These are phyloP conservation scores for Sebastes matsubarae DNA, from an alignment of 2,797 vertebrate species.

Conservation along the genomic window DNA sequence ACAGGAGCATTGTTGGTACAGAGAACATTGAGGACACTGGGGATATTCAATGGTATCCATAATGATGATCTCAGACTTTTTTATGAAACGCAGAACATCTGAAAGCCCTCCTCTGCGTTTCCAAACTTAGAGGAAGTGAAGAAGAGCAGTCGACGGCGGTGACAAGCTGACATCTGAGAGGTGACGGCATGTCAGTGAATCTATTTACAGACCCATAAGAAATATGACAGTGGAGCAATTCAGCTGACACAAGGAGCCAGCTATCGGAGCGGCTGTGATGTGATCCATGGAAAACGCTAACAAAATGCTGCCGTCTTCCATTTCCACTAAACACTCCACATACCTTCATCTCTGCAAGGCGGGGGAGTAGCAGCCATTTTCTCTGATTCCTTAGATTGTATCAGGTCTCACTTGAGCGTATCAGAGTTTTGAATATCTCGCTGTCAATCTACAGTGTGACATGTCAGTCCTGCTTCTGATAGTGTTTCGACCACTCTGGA, in stretches of 20 bases:
- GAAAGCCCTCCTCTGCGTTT: background rate
- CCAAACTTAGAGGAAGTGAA: constrained; percentile 6
- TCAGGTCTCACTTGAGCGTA: background rate
- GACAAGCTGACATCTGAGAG: constrained; percentile 23
- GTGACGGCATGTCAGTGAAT: constrained; percentile 9
- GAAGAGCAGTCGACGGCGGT: background rate
- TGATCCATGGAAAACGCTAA: constrained; percentile 17
- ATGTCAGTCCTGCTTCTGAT: background rate
- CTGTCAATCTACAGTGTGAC: background rate
- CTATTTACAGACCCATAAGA: constrained; percentile 23
- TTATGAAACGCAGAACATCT: background rate
- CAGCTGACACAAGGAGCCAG: constrained; percentile 19
- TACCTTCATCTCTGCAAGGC: background rate
- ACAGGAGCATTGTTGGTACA: constrained; percentile 3
- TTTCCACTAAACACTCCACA: constrained; percentile 1
- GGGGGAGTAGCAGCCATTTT: background rate
- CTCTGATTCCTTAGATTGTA: background rate
- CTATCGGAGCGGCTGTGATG: background rate
- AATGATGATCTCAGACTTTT: background rate
- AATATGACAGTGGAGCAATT: constrained; percentile 9
- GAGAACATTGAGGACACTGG: constrained; percentile 12
- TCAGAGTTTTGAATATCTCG: background rate
- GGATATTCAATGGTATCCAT: background rate
- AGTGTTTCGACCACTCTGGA: too few relatives aligned
- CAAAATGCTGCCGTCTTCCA: constrained; percentile 11